phyloP scores from a whole-genome alignment of 2,113 vertebrate genomes.

The Ploceus nigricollis region DNA sequence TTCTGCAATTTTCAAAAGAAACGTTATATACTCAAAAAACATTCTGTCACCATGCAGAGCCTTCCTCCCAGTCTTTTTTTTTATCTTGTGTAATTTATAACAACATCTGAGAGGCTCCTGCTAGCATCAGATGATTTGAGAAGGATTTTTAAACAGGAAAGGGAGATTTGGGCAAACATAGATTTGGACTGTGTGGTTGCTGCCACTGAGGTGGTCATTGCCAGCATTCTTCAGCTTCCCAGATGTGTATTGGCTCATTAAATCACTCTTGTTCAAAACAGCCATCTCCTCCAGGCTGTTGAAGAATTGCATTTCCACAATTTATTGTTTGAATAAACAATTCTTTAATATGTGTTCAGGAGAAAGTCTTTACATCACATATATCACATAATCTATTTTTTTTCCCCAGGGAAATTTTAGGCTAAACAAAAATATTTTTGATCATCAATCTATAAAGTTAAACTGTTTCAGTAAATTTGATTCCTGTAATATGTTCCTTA shows the following conservation, averaged over 20 bases:
- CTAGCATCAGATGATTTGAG: not conserved
- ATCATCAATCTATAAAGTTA: not conserved
- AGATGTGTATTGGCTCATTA: not conserved
- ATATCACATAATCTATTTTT: rapidly evolving
- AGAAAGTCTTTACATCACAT: not conserved
- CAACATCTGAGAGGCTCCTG: not conserved
- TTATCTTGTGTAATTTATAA: not conserved
- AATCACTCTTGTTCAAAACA: not conserved
- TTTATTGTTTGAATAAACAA: not conserved
- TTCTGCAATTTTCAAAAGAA: not conserved
- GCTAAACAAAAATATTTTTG: not conserved
- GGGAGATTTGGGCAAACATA: not conserved
- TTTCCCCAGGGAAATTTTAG: not conserved
- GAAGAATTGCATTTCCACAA: not conserved
- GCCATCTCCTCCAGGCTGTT: not conserved
- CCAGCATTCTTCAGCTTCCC: not conserved
- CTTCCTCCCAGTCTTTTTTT: not conserved
- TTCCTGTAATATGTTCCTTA: not conserved
- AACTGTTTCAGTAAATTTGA: not conserved
- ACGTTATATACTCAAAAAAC: not conserved
- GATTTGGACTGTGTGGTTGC: not conserved
- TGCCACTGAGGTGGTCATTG: not conserved
- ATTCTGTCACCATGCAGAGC: not conserved
- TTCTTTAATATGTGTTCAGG: not conserved
- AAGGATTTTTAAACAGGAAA: not conserved